phyloP scores from a whole-genome alignment of 2,797 vertebrate species.

The Crax fasciolata region DNA sequence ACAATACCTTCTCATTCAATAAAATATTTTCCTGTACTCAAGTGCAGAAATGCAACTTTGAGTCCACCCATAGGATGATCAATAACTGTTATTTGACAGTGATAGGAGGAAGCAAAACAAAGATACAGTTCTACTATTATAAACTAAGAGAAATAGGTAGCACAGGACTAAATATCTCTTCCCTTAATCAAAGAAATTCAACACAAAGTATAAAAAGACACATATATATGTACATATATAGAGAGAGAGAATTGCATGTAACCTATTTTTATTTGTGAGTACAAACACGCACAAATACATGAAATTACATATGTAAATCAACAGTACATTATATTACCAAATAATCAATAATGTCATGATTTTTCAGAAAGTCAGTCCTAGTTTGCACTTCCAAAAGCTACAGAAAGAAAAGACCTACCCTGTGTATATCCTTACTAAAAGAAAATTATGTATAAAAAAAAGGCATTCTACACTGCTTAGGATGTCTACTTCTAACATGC shows the following conservation, averaged over 20 bases:
- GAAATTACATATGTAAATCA: background rate
- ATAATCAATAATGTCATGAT: background rate
- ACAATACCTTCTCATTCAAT: background rate
- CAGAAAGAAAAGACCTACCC: background rate
- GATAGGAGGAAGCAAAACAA: background rate
- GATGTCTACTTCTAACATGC: background rate
- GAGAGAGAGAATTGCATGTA: background rate
- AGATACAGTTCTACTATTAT: background rate
- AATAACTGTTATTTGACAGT: background rate
- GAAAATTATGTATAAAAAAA: background rate
- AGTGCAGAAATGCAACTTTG: constrained; percentile 11
- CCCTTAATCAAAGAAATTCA: background rate
- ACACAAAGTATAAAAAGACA: background rate
- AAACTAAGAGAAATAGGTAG: background rate
- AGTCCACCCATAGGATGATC: background rate
- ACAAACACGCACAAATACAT: background rate
- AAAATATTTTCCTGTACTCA: background rate
- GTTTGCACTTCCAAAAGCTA: background rate
- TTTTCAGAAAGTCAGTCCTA: background rate
- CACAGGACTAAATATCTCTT: background rate
- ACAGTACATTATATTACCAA: background rate
- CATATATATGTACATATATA: background rate
- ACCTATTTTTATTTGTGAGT: rapidly evolving
- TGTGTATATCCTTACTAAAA: background rate
- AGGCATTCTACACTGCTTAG: background rate